These are phyloP conservation scores for Heliocidaris tuberculata DNA, from an alignment of 35 echinoderm and acorn worm genomes.

Conservation along the genomic window DNA sequence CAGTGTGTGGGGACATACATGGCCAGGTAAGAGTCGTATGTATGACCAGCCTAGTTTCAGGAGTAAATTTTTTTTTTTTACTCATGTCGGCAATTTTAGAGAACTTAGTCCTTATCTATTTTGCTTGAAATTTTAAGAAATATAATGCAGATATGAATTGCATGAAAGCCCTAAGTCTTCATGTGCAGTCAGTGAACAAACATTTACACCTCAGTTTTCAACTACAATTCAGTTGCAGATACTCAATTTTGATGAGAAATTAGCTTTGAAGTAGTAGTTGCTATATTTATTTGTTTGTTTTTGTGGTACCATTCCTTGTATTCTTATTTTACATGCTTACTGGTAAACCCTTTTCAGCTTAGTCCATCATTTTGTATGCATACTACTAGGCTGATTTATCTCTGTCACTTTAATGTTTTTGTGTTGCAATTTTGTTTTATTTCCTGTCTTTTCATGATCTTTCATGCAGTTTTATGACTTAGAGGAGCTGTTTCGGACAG, in stretches of 20 bases:
- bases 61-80: not conserved
- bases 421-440: no score
- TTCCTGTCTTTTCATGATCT: not conserved
- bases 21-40: conserved; percentile 73
- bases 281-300: no score
- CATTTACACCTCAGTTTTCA: no score
- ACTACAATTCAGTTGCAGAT: no score
- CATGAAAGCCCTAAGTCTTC: no score
- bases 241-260: no score
- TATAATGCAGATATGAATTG: no score
- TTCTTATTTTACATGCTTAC: not conserved
- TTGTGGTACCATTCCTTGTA: not conserved
- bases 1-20: conserved; percentile 98
- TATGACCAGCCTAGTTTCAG: no score
- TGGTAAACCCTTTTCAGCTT: not conserved
- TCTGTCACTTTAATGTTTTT: not conserved
- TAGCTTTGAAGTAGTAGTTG: no score
- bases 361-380: not conserved
- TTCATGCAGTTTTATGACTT: conserved; percentile 90
- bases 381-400: not conserved
- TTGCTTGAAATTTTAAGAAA: no score
- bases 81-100: not conserved
- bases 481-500: conserved; percentile 94
- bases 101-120: no score
- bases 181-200: no score